Base-by-base conservation (phyloP, 2,797 vertebrate genomes). In the Sternotherus odoratus region DNA sequence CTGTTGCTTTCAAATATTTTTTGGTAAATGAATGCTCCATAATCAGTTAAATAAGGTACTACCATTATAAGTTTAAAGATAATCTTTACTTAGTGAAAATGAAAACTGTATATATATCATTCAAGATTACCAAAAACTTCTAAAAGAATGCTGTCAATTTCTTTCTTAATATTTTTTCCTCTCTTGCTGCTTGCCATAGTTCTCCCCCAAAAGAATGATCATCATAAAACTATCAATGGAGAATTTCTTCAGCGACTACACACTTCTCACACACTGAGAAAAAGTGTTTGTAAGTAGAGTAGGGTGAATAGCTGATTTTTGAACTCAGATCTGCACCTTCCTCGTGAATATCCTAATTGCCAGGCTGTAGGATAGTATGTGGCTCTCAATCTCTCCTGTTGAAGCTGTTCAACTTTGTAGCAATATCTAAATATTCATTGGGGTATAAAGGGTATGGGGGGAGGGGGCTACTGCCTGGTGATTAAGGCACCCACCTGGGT, bases 11-110 rank as follows among this genome's bases (percentile, higher is more conserved):
- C 23, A 24, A 30, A 33, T 33, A 5, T 36, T 69, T 36, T 69
- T 39, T 36, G 0, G 0, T 21, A 39, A 83, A 30, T 50, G 82
- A 4, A 8, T 86, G 26, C 24, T 82, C 30, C 2, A 0, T 63
- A 69, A 69, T 9, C 46, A 60, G 1, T 1, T 5, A 91, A 86
- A 39, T 69, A 39, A 72, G 10, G 8, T 43, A 10, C n/a, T 63
- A 36, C 11, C 36, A 51, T 39, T 53, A 54, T 28, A 92, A 83
- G 19, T 63, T 30, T 0, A 83, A 39, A 33, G 11, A 28, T 33
- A 60, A 69, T 69, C 19, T 69, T 33, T 69, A 69, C 3, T 39
- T 28, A 28, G 33, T 51, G 16, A 4, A 50, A 84, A 69, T 57
- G 80, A 30, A 12, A 2, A n/a, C 8, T 81, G 87, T 75, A 39